Conservation (phyloP, 2,797 vertebrate species). For the Carcharodon carcharias region DNA sequence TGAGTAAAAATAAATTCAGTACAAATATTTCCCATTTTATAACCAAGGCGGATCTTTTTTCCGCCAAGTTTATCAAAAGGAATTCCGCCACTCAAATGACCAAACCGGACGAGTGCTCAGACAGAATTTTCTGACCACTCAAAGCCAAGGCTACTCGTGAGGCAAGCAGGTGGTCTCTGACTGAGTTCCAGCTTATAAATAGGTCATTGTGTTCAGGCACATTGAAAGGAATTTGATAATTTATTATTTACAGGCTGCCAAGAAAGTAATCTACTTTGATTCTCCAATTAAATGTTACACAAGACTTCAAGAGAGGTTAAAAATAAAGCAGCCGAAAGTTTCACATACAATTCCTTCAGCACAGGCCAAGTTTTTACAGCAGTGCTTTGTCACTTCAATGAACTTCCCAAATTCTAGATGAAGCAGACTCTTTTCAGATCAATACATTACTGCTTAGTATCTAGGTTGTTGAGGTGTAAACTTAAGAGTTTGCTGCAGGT, state of each 20-base stretch:
- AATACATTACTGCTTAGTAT: neutral
- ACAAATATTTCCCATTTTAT: neutral
- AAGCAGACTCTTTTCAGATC: neutral
- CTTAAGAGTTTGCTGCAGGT: too few species aligned
- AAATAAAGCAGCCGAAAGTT: neutral
- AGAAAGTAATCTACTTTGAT: neutral
- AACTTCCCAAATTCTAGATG: neutral
- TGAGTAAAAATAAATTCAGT: neutral
- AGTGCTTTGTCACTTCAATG: neutral
- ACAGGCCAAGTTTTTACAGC: neutral
- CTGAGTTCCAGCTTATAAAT: neutral
- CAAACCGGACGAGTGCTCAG: neutral
- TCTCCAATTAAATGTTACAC: neutral
- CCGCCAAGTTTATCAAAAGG: neutral
- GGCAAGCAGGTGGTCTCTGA: neutral
- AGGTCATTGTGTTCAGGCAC: neutral
- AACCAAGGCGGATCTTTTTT: neutral
- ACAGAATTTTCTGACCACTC: neutral
- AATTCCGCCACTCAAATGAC: neutral
- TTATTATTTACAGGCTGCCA: conserved; percentile 18
- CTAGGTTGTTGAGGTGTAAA: neutral
- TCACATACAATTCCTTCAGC: neutral
- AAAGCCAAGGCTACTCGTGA: neutral
- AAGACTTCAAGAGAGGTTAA: neutral
- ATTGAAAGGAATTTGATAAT: conserved; percentile 10